Base-by-base conservation (phyloP, 2,113 vertebrate species). In the Pachyramphus minor region DNA sequence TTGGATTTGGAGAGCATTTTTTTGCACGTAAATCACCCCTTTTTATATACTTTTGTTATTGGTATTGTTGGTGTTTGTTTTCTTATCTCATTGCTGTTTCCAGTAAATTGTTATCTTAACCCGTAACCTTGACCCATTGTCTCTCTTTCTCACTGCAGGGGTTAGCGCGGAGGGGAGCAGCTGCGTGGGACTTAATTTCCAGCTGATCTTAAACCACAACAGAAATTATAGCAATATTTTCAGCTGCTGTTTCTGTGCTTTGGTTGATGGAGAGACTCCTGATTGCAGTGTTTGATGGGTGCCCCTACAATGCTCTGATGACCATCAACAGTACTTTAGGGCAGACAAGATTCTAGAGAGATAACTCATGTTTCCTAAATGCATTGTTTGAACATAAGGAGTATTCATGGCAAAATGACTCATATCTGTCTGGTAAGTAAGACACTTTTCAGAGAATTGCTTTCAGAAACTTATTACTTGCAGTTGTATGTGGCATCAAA, bases 261-360 rank as follows among this genome's bases (percentile, higher is more conserved):
- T 55, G 44, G 35, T 52, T 59, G 49, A 39, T 55, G 47, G 33
- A 74, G 20, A 52, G 58, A 27, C 13, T 79, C 23, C 12, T 6
- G 28, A 0, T 11, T 67, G 37, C 0, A 1, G 19, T 28, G 47
- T 59, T 59, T 82, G 82, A 47, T 0, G 1, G 20, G 11, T 14
- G 6, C 37, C 9, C 20, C 78, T 50, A 25, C 9, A 53, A 8
- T 0, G 1, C 31, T 67, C 12, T 59, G 66, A 71, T 75, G 74
- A 28, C 22, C 42, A n/a, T 22, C 37, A 45, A 28, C 50, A 71
- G 22, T 30, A 33, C 17, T 67, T 77, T 4, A 49, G n/a, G 42
- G 11, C 42, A 87, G 47, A 42, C 22, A 67, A 75, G 56, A 37
- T 78, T 71, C 18, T 7, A 78, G 33, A 63, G 33, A 55, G 13